Evolutionary conservation across 2,888 invertebrate species (phyloP), one percentile per base, ranked within the genome.

Genomic region (Hedya salicella): DNA sequence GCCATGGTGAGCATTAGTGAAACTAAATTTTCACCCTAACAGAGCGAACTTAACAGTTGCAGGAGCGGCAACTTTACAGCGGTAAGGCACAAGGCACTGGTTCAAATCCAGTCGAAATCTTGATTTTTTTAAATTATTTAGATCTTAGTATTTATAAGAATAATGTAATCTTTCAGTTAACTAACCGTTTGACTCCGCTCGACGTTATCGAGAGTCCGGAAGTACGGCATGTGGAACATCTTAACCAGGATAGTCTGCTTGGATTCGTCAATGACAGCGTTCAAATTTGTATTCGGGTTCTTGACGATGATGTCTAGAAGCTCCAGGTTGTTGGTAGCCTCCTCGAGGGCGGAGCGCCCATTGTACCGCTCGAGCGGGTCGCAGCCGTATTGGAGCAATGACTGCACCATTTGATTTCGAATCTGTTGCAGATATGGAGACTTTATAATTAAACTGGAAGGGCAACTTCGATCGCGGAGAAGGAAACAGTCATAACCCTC

Each of bases 181-280:
- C 65, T 11, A 52, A 89, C 91, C 71, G 72, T 81, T 78, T 83
- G 83, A 36, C 86, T 60, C 32, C 83, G 77, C 1, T 84, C 81
- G 13, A 70, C 9, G 9, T 73, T 68, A 13, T 74, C 68, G n/a
- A 86, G 61, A 1, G 71, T 77, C 69, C 73, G 85, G 69, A 81
- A 87, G 69, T 78, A 89, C 1, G 82, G 74, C 3, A 77, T 57
- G 11, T 74, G 71, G 64, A 91, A 89, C 74, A 89, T 82, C 72
- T 90, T 90, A 0, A 85, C 75, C 3, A 91, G 78, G 40, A 87
- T 74, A 8, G 75, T 86, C 63, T 91, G 88, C 62, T 87, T 83
- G 0, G 53, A 32, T 8, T 79, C 73, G 70, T 91, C 90, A 52
- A 91, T 90, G 6, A 77, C 40, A 0, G 78, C 77, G 64, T 91